Percentiles rank a stretch among this genome's conserved stretches.
Conservation (phyloP, 2,113 vertebrate species). For the Astur gentilis region DNA sequence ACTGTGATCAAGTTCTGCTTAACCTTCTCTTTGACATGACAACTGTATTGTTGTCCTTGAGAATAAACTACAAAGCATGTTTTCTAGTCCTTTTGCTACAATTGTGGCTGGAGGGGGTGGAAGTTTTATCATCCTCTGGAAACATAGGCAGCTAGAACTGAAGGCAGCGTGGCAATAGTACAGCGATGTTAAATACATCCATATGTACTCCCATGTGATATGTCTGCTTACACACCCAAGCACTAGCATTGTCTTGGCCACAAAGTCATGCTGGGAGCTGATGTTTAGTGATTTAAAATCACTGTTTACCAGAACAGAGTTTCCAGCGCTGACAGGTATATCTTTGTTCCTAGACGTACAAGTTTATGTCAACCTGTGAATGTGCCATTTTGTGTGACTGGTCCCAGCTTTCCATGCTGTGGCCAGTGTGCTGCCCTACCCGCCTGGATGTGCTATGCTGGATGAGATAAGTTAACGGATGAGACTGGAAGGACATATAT, state of each 20-base stretch:
- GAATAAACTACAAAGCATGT: neutral
- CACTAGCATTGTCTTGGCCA: neutral
- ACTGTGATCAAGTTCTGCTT: neutral
- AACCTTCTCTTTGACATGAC: neutral
- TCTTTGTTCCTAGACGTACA: neutral
- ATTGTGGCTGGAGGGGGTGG: neutral
- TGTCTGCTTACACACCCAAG: neutral
- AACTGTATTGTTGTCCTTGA: neutral
- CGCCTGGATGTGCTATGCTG: neutral
- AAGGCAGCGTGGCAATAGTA: neutral
- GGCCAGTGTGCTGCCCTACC: neutral
- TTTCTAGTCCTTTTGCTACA: neutral
- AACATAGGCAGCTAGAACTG: neutral
- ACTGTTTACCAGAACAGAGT: neutral
- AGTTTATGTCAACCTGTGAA: neutral
- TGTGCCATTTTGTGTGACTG: neutral
- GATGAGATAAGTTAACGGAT: no score
- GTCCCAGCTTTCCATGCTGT: neutral
- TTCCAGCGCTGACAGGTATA: neutral
- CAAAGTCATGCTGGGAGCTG: neutral
- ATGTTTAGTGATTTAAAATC: neutral
- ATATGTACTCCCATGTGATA: no score
- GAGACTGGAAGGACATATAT: neutral
- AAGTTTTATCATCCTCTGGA: neutral
- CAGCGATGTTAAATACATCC: neutral